phyloP scores from a whole-genome alignment of 2,888 invertebrate genomes.

The Pyrrhia umbra region DNA sequence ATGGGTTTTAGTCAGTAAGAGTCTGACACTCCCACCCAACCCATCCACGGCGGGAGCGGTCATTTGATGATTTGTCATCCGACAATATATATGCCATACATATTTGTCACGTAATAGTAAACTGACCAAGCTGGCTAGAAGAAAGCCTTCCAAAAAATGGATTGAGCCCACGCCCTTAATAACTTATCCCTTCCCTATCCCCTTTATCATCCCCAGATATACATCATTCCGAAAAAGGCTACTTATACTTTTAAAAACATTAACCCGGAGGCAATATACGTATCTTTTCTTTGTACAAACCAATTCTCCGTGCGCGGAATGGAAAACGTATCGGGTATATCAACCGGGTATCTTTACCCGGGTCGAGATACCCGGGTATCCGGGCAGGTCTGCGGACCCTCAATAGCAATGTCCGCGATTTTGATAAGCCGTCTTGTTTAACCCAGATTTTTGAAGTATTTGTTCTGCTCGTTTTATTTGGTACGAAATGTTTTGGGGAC shows the following conservation, averaged over 20 bases:
- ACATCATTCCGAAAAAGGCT: not conserved
- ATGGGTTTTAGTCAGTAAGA: too few relatives aligned
- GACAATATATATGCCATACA: too few relatives aligned
- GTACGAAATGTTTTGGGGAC: not conserved
- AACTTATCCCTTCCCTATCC: not conserved
- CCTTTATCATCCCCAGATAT: conserved; percentile 8
- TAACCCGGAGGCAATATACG: conserved; percentile 9
- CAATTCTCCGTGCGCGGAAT: conserved; percentile 37
- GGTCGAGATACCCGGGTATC: conserved; percentile 21
- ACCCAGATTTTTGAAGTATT: conserved; percentile 36
- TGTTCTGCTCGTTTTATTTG: conserved; percentile 14
- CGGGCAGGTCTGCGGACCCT: conserved; percentile 18
- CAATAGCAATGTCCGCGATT: conserved; percentile 41
- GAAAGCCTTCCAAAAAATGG: not conserved
- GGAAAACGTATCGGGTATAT: conserved; percentile 42
- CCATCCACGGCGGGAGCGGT: too few relatives aligned
- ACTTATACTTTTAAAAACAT: conserved; percentile 32
- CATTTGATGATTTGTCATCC: too few relatives aligned
- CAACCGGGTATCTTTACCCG: conserved; percentile 33
- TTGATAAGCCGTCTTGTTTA: conserved; percentile 39
- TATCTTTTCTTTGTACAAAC: conserved; percentile 34
- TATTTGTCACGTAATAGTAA: not conserved
- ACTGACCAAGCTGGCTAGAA: not conserved
- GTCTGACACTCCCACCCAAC: too few relatives aligned
- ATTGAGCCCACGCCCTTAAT: not conserved